These are phyloP conservation scores for Epirrita christyi DNA, from an alignment of 2,888 invertebrate genomes.

Conservation along the genomic window DNA sequence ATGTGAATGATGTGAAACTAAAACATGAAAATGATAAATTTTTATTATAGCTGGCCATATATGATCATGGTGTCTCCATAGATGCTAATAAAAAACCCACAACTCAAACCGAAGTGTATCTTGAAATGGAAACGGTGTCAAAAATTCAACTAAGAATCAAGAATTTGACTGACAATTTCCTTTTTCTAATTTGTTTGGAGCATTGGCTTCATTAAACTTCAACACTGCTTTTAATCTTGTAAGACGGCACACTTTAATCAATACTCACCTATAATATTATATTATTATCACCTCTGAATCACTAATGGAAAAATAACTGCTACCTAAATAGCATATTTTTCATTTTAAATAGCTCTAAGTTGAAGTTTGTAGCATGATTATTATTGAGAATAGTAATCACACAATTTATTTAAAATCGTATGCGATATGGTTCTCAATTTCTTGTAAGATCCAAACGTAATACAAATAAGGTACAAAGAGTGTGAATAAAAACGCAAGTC, in stretches of 20 bases:
- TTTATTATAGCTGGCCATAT: constrained; percentile 30
- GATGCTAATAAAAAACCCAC: constrained; percentile 20
- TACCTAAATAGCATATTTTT: no score
- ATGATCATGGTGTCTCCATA: constrained; percentile 2
- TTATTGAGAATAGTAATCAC: no score
- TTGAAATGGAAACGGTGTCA: constrained; percentile 23
- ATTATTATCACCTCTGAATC: neutral
- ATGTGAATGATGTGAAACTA: constrained; percentile 28
- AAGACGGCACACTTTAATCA: constrained; percentile 20
- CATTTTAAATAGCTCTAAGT: no score
- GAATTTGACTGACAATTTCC: constrained; percentile 28
- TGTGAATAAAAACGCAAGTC: constrained; percentile 20
- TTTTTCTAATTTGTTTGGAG: no score
- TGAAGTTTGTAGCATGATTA: no score
- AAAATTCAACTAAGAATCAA: constrained; percentile 27
- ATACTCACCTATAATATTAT: constrained; percentile 24
- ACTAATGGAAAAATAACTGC: no score
- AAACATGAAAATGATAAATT: constrained; percentile 35
- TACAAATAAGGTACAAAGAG: constrained; percentile 3
- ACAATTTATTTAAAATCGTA: constrained; percentile 7
- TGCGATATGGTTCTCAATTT: neutral
- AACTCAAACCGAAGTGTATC: constrained; percentile 9
- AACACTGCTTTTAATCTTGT: constrained; percentile 28
- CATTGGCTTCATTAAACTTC: constrained; percentile 43
- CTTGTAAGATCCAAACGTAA: neutral